Conservation (phyloP, 2,888 invertebrate species). For the Aphelenchoides bicaudatus region DNA sequence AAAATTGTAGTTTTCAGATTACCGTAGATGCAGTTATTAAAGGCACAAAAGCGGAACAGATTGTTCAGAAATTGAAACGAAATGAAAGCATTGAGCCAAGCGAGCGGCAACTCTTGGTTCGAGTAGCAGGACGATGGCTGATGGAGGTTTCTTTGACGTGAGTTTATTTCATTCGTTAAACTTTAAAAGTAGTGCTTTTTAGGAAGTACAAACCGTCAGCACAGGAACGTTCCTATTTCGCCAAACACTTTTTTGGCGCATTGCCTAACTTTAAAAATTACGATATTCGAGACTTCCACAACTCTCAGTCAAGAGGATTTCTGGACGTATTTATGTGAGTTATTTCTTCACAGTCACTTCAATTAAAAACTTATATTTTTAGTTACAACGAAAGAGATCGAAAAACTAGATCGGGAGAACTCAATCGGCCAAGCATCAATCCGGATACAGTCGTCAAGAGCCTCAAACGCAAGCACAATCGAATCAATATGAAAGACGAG, state of each 20-base stretch:
- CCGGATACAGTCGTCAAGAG: neutral
- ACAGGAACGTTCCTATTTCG: slow-evolving; percentile 10
- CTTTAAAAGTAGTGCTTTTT: neutral
- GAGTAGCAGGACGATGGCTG: slow-evolving; percentile 17
- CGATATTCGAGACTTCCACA: slow-evolving; percentile 18
- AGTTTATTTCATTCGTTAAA: neutral
- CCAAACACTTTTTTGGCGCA: slow-evolving; percentile 11
- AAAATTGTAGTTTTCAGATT: neutral
- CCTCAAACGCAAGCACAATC: neutral
- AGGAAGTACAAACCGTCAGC: slow-evolving; percentile 14
- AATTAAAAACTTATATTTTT: slow-evolving; percentile 3
- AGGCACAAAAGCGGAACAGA: slow-evolving; percentile 14
- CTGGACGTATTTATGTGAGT: neutral
- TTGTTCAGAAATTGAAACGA: slow-evolving; percentile 9
- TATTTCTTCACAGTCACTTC: neutral
- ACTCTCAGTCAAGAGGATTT: slow-evolving; percentile 13
- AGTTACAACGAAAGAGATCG: slow-evolving; percentile 18
- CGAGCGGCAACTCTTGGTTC: slow-evolving; percentile 12
- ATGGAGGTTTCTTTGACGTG: slow-evolving; percentile 12
- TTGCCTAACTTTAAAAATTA: slow-evolving; percentile 13
- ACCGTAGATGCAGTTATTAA: slow-evolving; percentile 5
- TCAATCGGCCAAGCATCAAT: slow-evolving; percentile 1
- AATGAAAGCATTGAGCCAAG: slow-evolving; percentile 8
- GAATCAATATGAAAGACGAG: neutral
- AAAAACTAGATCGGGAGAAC: slow-evolving; percentile 8